phyloP scores from a whole-genome alignment of 2,113 vertebrate species.

The Nothocercus julius region DNA sequence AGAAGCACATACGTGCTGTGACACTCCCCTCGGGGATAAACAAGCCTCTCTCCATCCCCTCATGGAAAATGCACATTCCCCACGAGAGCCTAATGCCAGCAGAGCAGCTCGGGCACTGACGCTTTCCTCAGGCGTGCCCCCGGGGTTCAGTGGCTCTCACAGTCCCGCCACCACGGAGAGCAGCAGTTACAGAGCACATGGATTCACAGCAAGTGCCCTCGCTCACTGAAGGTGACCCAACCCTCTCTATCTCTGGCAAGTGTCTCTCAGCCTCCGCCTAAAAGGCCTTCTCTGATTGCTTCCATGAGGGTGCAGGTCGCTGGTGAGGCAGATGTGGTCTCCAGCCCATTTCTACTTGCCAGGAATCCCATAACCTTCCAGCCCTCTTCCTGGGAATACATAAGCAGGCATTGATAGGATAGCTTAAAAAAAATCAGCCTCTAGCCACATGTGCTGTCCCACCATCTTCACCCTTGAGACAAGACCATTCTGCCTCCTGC shows the following conservation, averaged over 20 bases:
- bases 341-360: not conserved
- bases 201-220: not conserved
- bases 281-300: not conserved
- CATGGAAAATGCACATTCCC: conserved; percentile 28
- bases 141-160: not conserved
- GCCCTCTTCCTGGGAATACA: not conserved
- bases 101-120: not conserved
- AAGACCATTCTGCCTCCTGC: not conserved
- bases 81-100: not conserved
- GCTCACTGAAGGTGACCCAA: not conserved
- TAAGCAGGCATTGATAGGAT: not conserved
- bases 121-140: not conserved
- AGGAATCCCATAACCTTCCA: not conserved
- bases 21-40: conserved; percentile 55
- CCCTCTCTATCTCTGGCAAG: not conserved
- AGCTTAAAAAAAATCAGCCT: not conserved
- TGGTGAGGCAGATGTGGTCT: not conserved
- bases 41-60: not conserved
- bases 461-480: not conserved
- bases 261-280: not conserved
- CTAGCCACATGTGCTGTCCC: not conserved
- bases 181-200: not conserved
- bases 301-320: not conserved
- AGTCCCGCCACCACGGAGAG: not conserved
- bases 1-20: conserved; percentile 35